A percentile compares a stretch with the other conserved stretches of the same genome.
Evolutionary conservation across 1,140 invertebrate genomes (phyloP).

Genomic region (Cecropterus lyciades): DNA sequence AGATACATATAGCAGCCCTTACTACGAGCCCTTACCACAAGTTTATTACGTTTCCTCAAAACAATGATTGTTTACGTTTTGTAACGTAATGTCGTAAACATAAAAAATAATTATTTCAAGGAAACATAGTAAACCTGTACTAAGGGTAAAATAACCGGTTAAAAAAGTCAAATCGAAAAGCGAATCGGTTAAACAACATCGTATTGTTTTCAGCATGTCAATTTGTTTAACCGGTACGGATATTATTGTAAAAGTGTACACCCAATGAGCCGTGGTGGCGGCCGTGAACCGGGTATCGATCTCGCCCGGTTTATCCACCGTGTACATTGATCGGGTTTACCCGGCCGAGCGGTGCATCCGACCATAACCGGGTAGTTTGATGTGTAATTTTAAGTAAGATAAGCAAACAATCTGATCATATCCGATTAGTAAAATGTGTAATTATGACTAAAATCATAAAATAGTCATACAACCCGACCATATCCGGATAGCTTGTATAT

Average conservation of each 20-base stretch:
- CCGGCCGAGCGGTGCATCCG: slow-evolving; percentile 33
- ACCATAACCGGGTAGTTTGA: slow-evolving; percentile 32
- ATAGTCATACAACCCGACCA: no score
- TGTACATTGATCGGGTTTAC: slow-evolving; percentile 29
- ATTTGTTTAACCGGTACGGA: slow-evolving; percentile 20
- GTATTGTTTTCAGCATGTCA: slow-evolving; percentile 1
- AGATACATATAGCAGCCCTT: no score
- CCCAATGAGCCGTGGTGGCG: slow-evolving; percentile 47
- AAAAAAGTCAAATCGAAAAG: not conserved
- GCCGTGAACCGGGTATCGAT: slow-evolving; percentile 48
- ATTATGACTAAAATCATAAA: no score
- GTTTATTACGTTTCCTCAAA: no score
- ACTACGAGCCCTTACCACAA: no score
- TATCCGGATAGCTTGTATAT: no score
- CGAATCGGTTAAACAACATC: not conserved
- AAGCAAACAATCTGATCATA: not conserved
- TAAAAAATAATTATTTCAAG: no score
- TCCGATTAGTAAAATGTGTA: no score
- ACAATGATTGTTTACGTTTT: no score
- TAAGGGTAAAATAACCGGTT: not conserved
- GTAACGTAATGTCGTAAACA: no score
- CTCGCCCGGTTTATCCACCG: slow-evolving; percentile 24
- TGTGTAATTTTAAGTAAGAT: not conserved
- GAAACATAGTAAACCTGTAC: no score
- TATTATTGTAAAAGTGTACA: slow-evolving; percentile 33